Evolutionary conservation across 2,797 vertebrate genomes (phyloP).

Genomic region (Crotalus adamanteus): DNA sequence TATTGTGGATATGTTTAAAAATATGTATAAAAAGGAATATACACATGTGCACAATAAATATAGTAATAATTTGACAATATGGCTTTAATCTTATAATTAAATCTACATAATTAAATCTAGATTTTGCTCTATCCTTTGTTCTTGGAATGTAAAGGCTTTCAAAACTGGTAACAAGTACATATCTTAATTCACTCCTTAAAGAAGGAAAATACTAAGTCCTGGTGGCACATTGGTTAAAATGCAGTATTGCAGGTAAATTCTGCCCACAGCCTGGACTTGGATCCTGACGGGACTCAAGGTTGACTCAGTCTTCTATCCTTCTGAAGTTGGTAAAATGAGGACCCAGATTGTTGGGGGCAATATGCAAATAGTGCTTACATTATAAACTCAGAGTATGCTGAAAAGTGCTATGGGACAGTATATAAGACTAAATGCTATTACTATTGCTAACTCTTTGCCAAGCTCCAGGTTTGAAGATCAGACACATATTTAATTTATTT

Average conservation of each 20-base stretch:
- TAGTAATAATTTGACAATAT: neutral
- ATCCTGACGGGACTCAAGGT: neutral
- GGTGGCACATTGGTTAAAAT: neutral
- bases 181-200: neutral
- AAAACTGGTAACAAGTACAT: neutral
- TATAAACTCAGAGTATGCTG: neutral
- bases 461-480: neutral
- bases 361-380: neutral
- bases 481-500: neutral
- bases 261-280: neutral
- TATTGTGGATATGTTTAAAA: neutral
- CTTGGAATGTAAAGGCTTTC: neutral
- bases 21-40: neutral
- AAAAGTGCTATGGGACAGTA: neutral
- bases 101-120: neutral
- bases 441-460: neutral
- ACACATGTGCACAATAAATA: neutral
- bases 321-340: neutral
- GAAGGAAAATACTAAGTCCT: neutral
- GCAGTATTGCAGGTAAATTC: neutral
- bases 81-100: neutral
- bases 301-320: neutral
- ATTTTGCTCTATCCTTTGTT: neutral
- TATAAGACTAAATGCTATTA: neutral
- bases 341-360: neutral